Base-by-base conservation (phyloP, 92 coral and sea anemone genomes). In the Anthopleura xanthogrammica region DNA sequence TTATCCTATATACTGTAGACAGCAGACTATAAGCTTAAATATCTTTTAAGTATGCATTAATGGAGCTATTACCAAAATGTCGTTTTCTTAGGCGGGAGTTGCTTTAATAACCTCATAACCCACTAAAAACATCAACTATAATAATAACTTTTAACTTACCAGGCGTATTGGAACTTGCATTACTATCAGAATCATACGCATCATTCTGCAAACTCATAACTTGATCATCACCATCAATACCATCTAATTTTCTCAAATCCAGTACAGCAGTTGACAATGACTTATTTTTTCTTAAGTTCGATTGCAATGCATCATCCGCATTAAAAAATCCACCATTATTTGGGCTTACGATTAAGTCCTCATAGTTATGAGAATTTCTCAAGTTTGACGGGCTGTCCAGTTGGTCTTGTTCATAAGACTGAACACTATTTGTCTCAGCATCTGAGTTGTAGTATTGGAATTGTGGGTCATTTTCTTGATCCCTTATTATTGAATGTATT, bases 191-290 rank as follows among this genome's bases (percentile, higher is more conserved):
- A 75, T 93, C 98, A 76, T 87, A 91, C 5, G 93, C 98, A 13
- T 88, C 85, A 76, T 93, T 93, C 20, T 87, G 83, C 39, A 88
- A 87, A 23, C 95, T 93, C 78, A 86, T 86, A 0, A 87, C 76
- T 24, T 79, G 77, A 11, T 85, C 90, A 60, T 82, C 90, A 9
- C 83, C 79, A 75, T 92, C 95, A 50, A 89, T 85, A 11, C 82
- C 81, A 73, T 89, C 97, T 20, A 93, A 74, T 60, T 93, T 91
- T n/a, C 92, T 91, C 42, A 93, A 89, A 75, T 93, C 98, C 71
- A 92, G 86, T 62, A 93, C 90, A n/a, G 98, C 95, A 41, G 92
- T 93, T 5, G 98, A 93, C 64, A 92, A 62, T 16, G 98, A 93
- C 83, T 93, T 93, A 85, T 93, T 89, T 72, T 93, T 93, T 77